Evolutionary conservation across 1,140 invertebrate species (phyloP), one percentile per base, ranked within the genome.

Genomic region (Drosophila parvula): DNA sequence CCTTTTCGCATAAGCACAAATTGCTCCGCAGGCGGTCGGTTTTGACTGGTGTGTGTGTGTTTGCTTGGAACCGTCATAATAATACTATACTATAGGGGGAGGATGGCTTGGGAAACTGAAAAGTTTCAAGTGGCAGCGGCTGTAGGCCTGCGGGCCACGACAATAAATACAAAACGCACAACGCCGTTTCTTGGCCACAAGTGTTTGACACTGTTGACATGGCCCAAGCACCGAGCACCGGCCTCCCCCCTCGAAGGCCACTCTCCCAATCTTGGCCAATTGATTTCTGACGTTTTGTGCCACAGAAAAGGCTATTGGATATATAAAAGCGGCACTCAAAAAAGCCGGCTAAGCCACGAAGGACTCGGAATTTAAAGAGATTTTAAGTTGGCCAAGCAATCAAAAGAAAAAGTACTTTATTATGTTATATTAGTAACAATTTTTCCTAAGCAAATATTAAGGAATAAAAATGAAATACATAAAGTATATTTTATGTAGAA

Each of bases 171-270:
- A 70, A 67, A 48, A 22, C 59, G 41, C 53, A 59, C 71, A 14
- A 34, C 36, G 67, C 43, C 60, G 38, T 62, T 71, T 79, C 70
- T 79, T 74, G 74, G 61, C 78, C 65, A 81, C 77, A 84, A 84
- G 81, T 84, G 81, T 69, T 80, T 84, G 76, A 70, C 81, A 61
- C 47, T 77, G 81, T 84, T 78, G 67, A 61, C 71, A 75, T 38
- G 77, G 30, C 44, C 44, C 51, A 18, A n/a, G 45, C 9, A 11
- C 27, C 47, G 9, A 48, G 7, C 50, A 14, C 12, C 8, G 32
- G 7, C 12, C 18, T 53, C 18, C 32, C 18, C 32, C 50, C 50
- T 53, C 16, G 50, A 14, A 53, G 50, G 50, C 68, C 30, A 34
- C 67, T 27, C 5, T 22, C 18, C 16, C 28, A 27, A 43, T 18